Conservation (phyloP, 2,888 invertebrate species). For the Heliconius sara region DNA sequence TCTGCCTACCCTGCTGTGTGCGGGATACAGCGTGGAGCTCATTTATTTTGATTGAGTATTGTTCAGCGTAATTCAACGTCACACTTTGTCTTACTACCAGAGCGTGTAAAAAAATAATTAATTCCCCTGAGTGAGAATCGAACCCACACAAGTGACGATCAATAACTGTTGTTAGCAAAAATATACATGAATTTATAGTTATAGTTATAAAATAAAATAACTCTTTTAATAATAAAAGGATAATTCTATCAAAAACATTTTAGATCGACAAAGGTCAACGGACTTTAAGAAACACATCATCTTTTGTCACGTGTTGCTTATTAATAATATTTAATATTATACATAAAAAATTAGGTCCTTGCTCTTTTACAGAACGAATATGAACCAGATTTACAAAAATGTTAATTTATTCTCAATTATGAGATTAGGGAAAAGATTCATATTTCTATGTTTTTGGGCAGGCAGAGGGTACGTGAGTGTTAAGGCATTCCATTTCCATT, state of each 20-base stretch:
- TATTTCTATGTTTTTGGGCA: too few relatives aligned
- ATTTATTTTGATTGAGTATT: too few relatives aligned
- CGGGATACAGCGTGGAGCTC: too few relatives aligned
- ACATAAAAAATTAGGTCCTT: conserved; percentile 32
- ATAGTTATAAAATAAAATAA: background rate
- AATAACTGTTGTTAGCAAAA: too few relatives aligned
- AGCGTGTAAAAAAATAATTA: too few relatives aligned
- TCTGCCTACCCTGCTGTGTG: too few relatives aligned
- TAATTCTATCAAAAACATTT: background rate
- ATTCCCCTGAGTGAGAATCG: too few relatives aligned
- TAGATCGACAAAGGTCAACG: background rate
- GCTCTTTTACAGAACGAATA: conserved; percentile 26
- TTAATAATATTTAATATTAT: conserved; percentile 17
- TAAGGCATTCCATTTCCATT: background rate
- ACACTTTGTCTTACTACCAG: too few relatives aligned
- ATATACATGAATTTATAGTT: background rate
- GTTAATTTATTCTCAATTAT: background rate
- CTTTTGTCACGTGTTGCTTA: conserved; percentile 18
- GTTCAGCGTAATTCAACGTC: too few relatives aligned
- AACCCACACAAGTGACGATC: background rate
- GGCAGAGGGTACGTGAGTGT: background rate
- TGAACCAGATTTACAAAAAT: conserved; percentile 31
- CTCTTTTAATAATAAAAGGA: background rate
- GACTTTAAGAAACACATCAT: background rate
- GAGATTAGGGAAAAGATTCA: conserved; percentile 12